Conservation (phyloP, 2,888 invertebrate species). For the Epinotia demarniana region DNA sequence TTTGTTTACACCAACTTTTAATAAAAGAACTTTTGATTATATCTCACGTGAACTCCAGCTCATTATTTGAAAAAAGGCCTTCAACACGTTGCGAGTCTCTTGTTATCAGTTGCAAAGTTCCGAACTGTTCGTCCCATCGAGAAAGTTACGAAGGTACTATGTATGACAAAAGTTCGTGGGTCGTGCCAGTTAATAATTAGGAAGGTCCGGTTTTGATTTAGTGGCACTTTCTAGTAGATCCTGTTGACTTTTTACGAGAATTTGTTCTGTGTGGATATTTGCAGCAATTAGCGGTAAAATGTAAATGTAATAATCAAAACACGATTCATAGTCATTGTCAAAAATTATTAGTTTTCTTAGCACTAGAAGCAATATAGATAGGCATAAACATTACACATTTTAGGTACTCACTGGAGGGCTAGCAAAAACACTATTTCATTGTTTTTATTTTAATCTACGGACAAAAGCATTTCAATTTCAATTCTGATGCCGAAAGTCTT, state of each 20-base stretch:
- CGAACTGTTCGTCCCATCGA: conserved; percentile 26
- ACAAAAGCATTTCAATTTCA: too few relatives aligned
- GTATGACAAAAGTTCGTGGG: conserved; percentile 27
- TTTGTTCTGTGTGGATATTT: not conserved
- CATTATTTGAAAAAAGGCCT: conserved; percentile 44
- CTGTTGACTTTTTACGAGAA: not conserved
- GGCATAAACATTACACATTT: too few relatives aligned
- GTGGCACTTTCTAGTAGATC: not conserved
- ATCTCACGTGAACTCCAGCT: conserved; percentile 32
- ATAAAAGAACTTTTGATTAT: conserved; percentile 39
- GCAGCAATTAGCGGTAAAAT: not conserved
- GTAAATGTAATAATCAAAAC: too few relatives aligned
- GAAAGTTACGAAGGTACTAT: conserved; percentile 22
- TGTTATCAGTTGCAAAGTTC: conserved; percentile 35
- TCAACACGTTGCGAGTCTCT: conserved; percentile 32
- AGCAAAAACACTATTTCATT: too few relatives aligned
- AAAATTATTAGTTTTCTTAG: too few relatives aligned
- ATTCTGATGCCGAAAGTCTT: too few relatives aligned
- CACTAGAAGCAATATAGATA: too few relatives aligned
- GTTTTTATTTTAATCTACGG: too few relatives aligned
- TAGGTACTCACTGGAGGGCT: too few relatives aligned
- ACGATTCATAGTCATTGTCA: too few relatives aligned
- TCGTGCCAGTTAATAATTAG: conserved; percentile 31
- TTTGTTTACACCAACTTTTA: conserved; percentile 40
- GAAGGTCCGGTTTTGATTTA: conserved; percentile 3